Evolutionary conservation across 53 echinoderm and acorn worm genomes (phyloP).

Genomic region (Stichopus horrens): DNA sequence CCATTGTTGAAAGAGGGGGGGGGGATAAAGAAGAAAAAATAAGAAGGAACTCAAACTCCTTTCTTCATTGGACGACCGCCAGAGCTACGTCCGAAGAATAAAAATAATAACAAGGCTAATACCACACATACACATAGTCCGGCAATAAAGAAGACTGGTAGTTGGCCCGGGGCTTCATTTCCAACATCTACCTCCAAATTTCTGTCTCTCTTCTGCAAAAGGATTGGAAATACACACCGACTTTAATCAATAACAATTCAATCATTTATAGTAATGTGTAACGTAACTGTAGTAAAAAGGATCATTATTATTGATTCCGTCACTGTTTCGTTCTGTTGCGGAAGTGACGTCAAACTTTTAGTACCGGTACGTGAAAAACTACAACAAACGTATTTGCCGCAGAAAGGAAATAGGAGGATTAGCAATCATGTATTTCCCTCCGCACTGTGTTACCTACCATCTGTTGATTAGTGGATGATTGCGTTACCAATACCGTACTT

Average conservation of each 20-base stretch:
- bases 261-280: neutral
- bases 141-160: neutral
- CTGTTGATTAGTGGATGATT: too few relatives aligned
- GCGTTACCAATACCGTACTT: too few relatives aligned
- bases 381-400: too few relatives aligned
- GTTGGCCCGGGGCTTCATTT: neutral
- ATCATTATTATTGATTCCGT: too few relatives aligned
- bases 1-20: neutral
- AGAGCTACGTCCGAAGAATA: constrained; percentile 22
- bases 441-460: too few relatives aligned
- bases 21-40: neutral
- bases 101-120: constrained; percentile 1
- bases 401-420: too few relatives aligned
- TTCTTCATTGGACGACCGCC: constrained; percentile 18
- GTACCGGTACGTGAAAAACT: too few relatives aligned
- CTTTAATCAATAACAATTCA: neutral
- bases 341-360: too few relatives aligned
- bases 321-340: too few relatives aligned
- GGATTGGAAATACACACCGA: neutral
- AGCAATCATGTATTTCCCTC: too few relatives aligned
- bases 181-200: constrained; percentile 4
- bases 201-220: neutral
- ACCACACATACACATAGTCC: constrained; percentile 7
- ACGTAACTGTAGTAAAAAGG: too few relatives aligned
- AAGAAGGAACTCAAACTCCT: neutral